Percentiles rank a stretch among this genome's conserved stretches.
phyloP scores from a whole-genome alignment of 2,113 vertebrate species.

The Anolis carolinensis region DNA sequence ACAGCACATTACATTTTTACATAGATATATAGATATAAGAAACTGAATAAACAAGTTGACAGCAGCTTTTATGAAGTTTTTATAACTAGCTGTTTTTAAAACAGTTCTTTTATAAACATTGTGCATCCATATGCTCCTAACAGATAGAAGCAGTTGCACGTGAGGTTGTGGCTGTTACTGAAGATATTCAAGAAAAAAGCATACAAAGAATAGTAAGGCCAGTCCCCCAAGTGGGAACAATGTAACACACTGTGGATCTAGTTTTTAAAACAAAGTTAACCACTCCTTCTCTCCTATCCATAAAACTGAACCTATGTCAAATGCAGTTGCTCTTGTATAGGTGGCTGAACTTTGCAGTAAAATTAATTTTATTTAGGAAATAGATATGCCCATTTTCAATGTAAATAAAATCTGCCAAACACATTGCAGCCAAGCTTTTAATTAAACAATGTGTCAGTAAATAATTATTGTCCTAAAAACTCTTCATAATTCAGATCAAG shows the following conservation, averaged over 20 bases:
- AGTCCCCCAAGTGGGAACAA: not conserved
- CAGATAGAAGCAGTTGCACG: too few relatives aligned
- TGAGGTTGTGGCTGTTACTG: not conserved
- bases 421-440: slow-evolving; percentile 1
- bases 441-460: slow-evolving; percentile 9
- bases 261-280: not conserved
- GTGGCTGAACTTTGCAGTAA: not conserved
- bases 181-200: not conserved
- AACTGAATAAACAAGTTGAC: not conserved
- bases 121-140: not conserved
- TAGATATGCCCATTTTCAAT: slow-evolving; percentile 17
- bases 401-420: not conserved
- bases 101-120: not conserved
- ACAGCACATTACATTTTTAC: too few relatives aligned
- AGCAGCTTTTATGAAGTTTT: not conserved
- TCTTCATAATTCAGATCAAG: not conserved
- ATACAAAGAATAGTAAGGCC: not conserved
- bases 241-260: not conserved
- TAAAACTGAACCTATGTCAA: slow-evolving; percentile 22
- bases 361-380: not conserved
- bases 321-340: slow-evolving; percentile 4
- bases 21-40: too few relatives aligned
- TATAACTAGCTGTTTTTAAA: not conserved
- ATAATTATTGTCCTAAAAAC: not conserved
- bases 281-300: not conserved